phyloP scores from a whole-genome alignment of 2,113 vertebrate genomes.

The Brachionichthys hirsutus region DNA sequence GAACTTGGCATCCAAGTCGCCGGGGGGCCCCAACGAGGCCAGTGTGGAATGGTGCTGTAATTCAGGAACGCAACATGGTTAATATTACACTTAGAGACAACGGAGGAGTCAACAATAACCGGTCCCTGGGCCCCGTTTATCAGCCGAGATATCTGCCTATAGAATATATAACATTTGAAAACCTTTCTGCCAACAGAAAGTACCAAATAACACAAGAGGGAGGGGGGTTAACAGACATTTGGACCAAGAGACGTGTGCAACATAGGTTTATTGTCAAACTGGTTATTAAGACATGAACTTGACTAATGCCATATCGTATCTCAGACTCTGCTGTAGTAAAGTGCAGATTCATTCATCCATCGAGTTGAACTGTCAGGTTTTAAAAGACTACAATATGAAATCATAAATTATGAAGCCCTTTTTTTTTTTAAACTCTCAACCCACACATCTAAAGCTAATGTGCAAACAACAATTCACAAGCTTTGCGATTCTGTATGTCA shows the following conservation, averaged over 20 bases:
- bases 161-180: not conserved
- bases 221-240: constrained; percentile 45
- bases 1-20: too few relatives aligned
- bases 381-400: constrained; percentile 77
- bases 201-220: not conserved
- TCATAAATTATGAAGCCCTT: constrained; percentile 89
- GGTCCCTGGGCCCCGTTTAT: too few relatives aligned
- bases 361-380: constrained; percentile 75
- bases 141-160: too few relatives aligned
- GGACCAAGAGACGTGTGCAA: constrained; percentile 71
- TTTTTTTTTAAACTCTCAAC: too few relatives aligned
- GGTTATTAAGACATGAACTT: constrained; percentile 89
- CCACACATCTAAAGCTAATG: constrained; percentile 84
- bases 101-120: too few relatives aligned
- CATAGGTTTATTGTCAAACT: constrained; percentile 88
- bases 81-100: too few relatives aligned
- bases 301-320: constrained; percentile 86
- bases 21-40: too few relatives aligned
- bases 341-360: constrained; percentile 86
- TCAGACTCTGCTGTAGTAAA: constrained; percentile 90
- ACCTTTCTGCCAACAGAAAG: not conserved
- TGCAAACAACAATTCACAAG: constrained; percentile 75
- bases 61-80: not conserved
- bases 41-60: too few relatives aligned
- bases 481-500: constrained; percentile 34